Base-by-base conservation (phyloP, 2,888 invertebrate genomes). In the Tetranychus truncatus region DNA sequence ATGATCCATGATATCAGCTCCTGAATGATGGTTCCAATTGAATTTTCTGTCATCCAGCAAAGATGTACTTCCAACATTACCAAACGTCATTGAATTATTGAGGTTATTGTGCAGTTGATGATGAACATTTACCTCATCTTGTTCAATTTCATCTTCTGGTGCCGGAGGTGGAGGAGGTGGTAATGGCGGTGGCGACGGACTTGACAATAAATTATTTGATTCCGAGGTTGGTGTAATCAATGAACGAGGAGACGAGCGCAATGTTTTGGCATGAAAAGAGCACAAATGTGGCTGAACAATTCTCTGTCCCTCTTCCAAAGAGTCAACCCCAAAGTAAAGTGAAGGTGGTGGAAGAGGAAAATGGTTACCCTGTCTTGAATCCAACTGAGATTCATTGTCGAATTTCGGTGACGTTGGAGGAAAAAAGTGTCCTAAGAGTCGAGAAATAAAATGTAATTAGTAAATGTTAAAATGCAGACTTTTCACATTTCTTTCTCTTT, bases 301-400 rank as follows among this genome's bases (percentile, higher is more conserved):
- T 7, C 55, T 9, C 15, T 55, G 55, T 15, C 55, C 55, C 6
- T 72, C 72, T 9, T 34, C 34, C 44, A 34, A 18, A 55, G 65
- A 66, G 4, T 73, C 65, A 45, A 8, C 20, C 1, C 73, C 73
- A 66, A 55, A 73, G 24, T 73, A 73, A 11, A 73, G 24, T 34
- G 73, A 73, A 20, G 78, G 77, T 72, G 76, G 74, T 4, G 77
- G 77, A 6, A 78, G 75, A 66, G 78, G 78, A 18, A 72, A 72
- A 6, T 15, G 18, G 20, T 69, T 69, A 9, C 24, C 69, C n/a
- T 20, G 21, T n/a, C 69, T 20, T 24, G 69, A 24, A 24, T 69
- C 69, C 9, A 24, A 24, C 5, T 24, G 20, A 24, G 8, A 1
- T 6, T 69, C 69, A 24, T 69, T 24, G n/a, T 69, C 69, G 5